Conservation (phyloP, 2,113 vertebrate species). For the Gulo gulo region DNA sequence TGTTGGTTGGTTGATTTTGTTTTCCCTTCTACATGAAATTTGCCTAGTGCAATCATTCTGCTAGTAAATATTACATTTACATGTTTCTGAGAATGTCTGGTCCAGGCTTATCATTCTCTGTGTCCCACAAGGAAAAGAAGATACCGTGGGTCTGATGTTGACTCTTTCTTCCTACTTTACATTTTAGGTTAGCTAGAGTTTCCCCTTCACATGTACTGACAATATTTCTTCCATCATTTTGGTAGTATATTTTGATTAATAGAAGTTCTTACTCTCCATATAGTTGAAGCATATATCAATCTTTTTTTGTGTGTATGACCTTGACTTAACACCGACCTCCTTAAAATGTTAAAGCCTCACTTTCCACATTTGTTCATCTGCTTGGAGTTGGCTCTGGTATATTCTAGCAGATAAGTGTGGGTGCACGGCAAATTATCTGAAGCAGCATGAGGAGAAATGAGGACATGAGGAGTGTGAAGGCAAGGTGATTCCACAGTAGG, state of each 20-base stretch:
- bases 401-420: neutral
- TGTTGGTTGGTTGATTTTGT: neutral
- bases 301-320: neutral
- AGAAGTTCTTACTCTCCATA: neutral
- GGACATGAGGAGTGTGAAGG: fast-evolving
- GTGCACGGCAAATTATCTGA: fast-evolving
- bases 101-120: neutral
- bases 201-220: neutral
- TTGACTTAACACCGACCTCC: neutral
- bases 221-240: neutral
- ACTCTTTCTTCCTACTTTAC: neutral
- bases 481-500: neutral
- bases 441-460: neutral
- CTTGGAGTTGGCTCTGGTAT: neutral
- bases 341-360: neutral
- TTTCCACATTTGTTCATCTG: too few species aligned
- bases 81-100: neutral
- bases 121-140: neutral
- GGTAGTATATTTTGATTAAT: neutral
- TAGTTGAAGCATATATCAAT: neutral
- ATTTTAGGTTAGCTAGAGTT: neutral
- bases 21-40: neutral
- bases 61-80: neutral
- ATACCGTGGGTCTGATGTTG: neutral
- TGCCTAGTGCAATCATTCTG: neutral